Evolutionary conservation across 2,797 vertebrate species (phyloP).

Genomic region (Microchirus variegatus): DNA sequence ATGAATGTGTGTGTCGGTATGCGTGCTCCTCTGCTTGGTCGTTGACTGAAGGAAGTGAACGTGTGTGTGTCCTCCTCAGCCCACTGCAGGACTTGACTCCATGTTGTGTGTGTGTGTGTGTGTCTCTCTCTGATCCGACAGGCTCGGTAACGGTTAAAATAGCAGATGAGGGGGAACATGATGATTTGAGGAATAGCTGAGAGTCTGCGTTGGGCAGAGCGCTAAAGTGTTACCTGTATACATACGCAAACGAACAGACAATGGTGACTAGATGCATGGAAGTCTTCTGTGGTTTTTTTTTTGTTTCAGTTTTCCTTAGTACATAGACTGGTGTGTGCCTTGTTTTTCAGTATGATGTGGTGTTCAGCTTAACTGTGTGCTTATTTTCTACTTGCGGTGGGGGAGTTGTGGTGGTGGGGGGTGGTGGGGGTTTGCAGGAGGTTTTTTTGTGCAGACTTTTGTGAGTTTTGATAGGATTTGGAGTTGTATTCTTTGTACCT

Average conservation of each 20-base stretch:
- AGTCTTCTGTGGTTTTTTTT: slow-evolving; percentile 73
- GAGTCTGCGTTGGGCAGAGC: slow-evolving; percentile 93
- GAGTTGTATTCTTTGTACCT: slow-evolving; percentile 72
- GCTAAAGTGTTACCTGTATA: slow-evolving; percentile 93
- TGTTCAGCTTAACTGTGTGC: slow-evolving; percentile 99
- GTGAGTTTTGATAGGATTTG: slow-evolving; percentile 78
- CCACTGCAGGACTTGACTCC: slow-evolving; percentile 86
- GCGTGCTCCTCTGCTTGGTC: slow-evolving; percentile 77
- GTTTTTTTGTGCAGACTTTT: slow-evolving; percentile 72
- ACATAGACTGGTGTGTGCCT: slow-evolving; percentile 92
- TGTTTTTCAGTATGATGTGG: slow-evolving; percentile 97
- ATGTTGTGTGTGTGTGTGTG: slow-evolving; percentile 96
- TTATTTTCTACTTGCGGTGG: slow-evolving; percentile 88
- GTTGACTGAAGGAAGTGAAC: slow-evolving; percentile 78
- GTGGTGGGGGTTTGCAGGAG: slow-evolving; percentile 54
- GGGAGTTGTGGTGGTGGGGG: slow-evolving; percentile 74
- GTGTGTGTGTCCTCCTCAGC: slow-evolving; percentile 60
- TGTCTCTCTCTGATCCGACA: slow-evolving; percentile 99
- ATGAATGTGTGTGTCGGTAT: slow-evolving; percentile 64
- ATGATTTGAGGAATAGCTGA: slow-evolving; percentile 98
- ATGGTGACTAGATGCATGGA: slow-evolving; percentile 99
- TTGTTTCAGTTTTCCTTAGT: slow-evolving; percentile 82
- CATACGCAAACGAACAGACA: slow-evolving; percentile 93
- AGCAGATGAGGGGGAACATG: slow-evolving; percentile 94
- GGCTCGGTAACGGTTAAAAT: slow-evolving; percentile 98